Percentiles rank a stretch among this genome's conserved stretches.
phyloP scores from a whole-genome alignment of 2,797 vertebrate species.

The Neosilurus mollespiculum region DNA sequence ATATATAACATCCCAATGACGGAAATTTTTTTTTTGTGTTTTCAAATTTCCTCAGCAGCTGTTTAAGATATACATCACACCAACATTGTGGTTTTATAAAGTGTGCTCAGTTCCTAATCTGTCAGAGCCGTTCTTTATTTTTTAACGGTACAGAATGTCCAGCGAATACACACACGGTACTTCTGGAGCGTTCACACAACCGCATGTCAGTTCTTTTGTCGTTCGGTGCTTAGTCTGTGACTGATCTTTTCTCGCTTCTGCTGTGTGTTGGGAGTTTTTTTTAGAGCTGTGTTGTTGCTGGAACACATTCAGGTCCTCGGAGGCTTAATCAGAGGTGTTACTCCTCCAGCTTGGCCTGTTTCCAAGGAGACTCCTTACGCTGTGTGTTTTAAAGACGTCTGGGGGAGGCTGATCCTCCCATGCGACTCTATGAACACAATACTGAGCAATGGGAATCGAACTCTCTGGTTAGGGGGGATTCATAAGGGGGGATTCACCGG shows the following conservation, averaged over 20 bases:
- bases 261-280: background rate
- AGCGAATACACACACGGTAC: background rate
- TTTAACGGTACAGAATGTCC: no score
- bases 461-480: background rate
- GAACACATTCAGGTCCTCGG: conserved; percentile 19
- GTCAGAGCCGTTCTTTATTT: background rate
- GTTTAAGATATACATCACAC: background rate
- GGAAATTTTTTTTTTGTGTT: background rate
- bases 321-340: conserved; percentile 44
- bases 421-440: conserved; percentile 16
- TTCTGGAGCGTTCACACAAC: no score
- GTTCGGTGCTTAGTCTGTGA: background rate
- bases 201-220: background rate
- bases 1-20: no score
- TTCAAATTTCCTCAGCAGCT: background rate
- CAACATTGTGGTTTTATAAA: background rate
- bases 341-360: conserved; percentile 34
- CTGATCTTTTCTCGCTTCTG: background rate
- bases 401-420: conserved; percentile 25
- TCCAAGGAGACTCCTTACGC: conserved; percentile 32
- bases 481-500: background rate
- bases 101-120: background rate
- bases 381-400: conserved; percentile 4
- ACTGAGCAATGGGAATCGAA: conserved; percentile 6
- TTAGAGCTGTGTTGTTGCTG: background rate